Percentiles rank a stretch among this genome's conserved stretches.
Conservation (phyloP, 2,797 vertebrate species). For the Fundulus diaphanus region DNA sequence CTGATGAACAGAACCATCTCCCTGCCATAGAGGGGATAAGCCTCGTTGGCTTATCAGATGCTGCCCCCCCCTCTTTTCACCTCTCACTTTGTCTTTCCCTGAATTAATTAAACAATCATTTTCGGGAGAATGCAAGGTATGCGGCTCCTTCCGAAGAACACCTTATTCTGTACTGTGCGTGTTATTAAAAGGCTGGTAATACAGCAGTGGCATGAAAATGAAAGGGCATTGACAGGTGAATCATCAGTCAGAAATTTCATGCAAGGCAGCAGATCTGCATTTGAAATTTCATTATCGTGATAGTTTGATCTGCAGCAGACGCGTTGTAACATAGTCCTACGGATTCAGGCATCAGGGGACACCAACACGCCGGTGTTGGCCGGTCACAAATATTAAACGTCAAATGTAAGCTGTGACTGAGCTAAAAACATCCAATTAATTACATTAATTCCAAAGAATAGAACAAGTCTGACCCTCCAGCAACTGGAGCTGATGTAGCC, state of each 20-base stretch:
- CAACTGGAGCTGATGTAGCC: no score
- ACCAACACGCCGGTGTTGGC: not conserved
- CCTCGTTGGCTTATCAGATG: conserved; percentile 73
- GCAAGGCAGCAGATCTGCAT: not conserved
- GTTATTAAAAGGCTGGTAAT: not conserved
- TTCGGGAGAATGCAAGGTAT: conserved; percentile 16
- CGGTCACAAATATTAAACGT: not conserved
- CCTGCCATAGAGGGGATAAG: conserved; percentile 64
- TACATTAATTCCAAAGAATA: not conserved
- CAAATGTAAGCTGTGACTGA: not conserved
- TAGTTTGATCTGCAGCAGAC: not conserved
- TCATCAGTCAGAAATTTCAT: not conserved
- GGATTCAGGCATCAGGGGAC: not conserved
- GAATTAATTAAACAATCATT: conserved; percentile 14
- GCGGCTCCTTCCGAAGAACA: conserved; percentile 2
- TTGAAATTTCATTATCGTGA: not conserved
- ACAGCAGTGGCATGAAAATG: not conserved
- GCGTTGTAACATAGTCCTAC: not conserved
- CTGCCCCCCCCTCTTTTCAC: conserved; percentile 47
- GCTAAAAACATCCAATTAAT: not conserved
- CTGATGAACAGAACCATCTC: conserved; percentile 49
- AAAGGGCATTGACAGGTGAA: not conserved
- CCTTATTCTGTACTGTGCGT: no score
- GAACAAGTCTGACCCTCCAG: no score
- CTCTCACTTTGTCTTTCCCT: conserved; percentile 34